Conservation (phyloP, 1,140 invertebrate genomes). For the Oncopodura yosiiana region DNA sequence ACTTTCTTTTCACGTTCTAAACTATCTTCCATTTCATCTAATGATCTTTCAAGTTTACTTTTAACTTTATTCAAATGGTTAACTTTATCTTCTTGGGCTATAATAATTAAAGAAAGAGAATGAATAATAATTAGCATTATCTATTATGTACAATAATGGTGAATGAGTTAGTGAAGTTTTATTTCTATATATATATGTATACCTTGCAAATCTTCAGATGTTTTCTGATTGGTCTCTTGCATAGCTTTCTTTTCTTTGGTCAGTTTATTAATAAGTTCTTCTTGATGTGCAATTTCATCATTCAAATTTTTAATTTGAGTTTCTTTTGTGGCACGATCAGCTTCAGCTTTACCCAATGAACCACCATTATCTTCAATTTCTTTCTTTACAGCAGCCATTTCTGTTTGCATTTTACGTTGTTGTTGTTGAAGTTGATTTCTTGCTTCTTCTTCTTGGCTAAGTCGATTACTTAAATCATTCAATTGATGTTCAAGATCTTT, state of each 20-base stretch:
- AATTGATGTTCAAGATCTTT: constrained; percentile 6
- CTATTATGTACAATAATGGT: too few species aligned
- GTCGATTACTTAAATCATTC: too few species aligned
- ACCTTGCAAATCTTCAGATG: constrained; percentile 47
- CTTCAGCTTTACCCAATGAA: constrained; percentile 44
- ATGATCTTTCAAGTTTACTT: constrained; percentile 46
- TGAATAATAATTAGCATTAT: too few species aligned
- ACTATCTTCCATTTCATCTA: constrained; percentile 47
- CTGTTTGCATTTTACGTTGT: constrained; percentile 9
- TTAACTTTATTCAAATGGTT: constrained; percentile 51
- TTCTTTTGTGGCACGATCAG: constrained; percentile 51
- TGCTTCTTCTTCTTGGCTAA: constrained; percentile 18
- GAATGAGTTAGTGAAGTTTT: too few species aligned
- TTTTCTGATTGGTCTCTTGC: constrained; percentile 50
- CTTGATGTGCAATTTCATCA: constrained; percentile 53
- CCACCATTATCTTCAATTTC: constrained; percentile 20
- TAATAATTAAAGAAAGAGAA: too few species aligned
- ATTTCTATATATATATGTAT: constrained; percentile 41
- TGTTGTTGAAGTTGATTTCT: constrained; percentile 10
- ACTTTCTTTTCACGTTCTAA: constrained; percentile 48
- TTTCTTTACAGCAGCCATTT: constrained; percentile 12
- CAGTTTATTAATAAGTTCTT: constrained; percentile 52
- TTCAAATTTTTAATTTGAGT: constrained; percentile 54
- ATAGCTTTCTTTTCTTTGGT: constrained; percentile 53
- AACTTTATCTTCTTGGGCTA: constrained; percentile 49